phyloP scores from a whole-genome alignment of 2,888 invertebrate genomes.

The Argyresthia albistria region DNA sequence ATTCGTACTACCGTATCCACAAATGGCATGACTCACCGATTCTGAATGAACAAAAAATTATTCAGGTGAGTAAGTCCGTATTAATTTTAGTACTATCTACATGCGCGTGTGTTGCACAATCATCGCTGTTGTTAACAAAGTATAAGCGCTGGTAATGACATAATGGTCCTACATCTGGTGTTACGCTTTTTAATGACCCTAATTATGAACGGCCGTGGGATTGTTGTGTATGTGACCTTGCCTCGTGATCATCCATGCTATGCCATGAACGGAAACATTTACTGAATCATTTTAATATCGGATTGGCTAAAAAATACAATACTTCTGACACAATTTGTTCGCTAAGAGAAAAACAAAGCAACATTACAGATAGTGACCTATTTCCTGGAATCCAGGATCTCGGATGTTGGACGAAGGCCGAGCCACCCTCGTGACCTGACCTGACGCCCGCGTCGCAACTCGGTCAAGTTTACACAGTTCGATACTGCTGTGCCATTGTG shows the following conservation, averaged over 20 bases:
- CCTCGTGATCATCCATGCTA: slow-evolving; percentile 11
- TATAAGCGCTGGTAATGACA: slow-evolving; percentile 3
- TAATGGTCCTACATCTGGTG: slow-evolving; percentile 9
- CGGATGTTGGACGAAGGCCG: slow-evolving; percentile 32
- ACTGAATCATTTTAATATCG: neutral
- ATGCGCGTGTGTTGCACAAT: slow-evolving; percentile 6
- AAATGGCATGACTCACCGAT: neutral
- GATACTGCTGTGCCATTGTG: slow-evolving; percentile 4
- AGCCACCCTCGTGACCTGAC: slow-evolving; percentile 21
- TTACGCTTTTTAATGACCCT: slow-evolving; percentile 7
- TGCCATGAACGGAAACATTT: neutral
- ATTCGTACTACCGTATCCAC: neutral
- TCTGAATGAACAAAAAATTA: neutral
- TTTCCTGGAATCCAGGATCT: slow-evolving; percentile 14
- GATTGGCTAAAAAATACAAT: neutral
- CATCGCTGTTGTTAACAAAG: slow-evolving; percentile 5
- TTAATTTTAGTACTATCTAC: neutral
- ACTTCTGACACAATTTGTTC: neutral
- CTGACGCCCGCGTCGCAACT: slow-evolving; percentile 14
- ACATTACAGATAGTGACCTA: neutral
- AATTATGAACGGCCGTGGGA: slow-evolving; percentile 19
- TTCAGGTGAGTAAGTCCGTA: neutral
- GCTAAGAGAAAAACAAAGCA: neutral
- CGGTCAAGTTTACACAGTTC: slow-evolving; percentile 30
- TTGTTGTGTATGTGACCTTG: slow-evolving; percentile 21